Percentiles rank a stretch among this genome's conserved stretches.
phyloP scores from a whole-genome alignment of 2,888 invertebrate species.

The Malthinus seriepunctatus region DNA sequence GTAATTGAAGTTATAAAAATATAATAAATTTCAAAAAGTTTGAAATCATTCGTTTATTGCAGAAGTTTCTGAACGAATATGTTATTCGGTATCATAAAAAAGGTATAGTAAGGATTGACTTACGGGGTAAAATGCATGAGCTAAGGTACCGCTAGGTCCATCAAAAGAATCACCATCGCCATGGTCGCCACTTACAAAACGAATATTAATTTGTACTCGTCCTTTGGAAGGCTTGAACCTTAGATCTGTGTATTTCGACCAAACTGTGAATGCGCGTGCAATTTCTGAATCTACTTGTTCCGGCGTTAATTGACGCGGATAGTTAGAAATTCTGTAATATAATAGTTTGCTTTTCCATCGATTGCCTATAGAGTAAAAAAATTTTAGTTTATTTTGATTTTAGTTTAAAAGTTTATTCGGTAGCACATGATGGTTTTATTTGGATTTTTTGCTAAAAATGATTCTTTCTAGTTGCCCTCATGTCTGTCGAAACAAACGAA shows the following conservation, averaged over 20 bases:
- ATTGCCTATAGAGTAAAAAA: conserved; percentile 72
- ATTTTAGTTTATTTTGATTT: too few species aligned
- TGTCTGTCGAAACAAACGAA: too few species aligned
- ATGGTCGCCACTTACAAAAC: conserved; percentile 88
- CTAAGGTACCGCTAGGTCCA: conserved; percentile 90
- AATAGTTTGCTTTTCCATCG: conserved; percentile 91
- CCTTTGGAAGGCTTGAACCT: conserved; percentile 76
- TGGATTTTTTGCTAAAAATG: too few species aligned
- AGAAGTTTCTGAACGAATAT: too few species aligned
- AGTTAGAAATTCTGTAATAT: conserved; percentile 88
- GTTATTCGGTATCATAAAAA: too few species aligned
- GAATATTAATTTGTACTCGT: conserved; percentile 82
- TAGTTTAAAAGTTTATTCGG: too few species aligned
- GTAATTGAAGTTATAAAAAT: too few species aligned
- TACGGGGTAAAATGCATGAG: conserved; percentile 91
- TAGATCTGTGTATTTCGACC: conserved; percentile 85
- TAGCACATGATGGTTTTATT: too few species aligned
- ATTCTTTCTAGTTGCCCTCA: not conserved
- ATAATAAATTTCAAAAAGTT: too few species aligned
- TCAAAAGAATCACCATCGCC: conserved; percentile 97
- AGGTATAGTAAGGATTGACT: not conserved
- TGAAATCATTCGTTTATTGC: too few species aligned
- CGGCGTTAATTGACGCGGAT: conserved; percentile 73
- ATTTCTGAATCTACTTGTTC: conserved; percentile 78
- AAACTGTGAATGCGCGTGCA: conserved; percentile 81